phyloP scores from a whole-genome alignment of 2,797 vertebrate genomes.

The Trichosurus vulpecula region DNA sequence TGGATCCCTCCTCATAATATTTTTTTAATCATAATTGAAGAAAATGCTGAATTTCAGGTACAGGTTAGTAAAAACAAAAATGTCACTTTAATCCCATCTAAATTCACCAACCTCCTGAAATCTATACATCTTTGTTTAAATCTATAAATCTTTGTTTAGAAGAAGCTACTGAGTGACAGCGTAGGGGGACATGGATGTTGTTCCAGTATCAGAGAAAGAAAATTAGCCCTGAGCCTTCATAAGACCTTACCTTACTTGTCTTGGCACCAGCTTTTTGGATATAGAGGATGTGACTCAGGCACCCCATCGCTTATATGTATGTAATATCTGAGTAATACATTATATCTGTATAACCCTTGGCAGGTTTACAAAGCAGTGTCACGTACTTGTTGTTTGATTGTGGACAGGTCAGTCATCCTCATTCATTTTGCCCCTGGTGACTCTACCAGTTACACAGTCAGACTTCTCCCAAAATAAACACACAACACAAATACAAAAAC shows the following conservation, averaged over 20 bases:
- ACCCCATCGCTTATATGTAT: neutral
- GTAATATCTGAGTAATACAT: neutral
- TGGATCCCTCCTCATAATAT: neutral
- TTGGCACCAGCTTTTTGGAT: neutral
- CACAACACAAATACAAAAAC: neutral
- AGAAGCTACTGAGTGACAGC: neutral
- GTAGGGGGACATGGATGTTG: neutral
- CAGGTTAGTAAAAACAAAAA: neutral
- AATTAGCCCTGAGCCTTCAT: neutral
- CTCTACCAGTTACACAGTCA: neutral
- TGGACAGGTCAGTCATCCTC: neutral
- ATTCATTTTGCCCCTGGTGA: neutral
- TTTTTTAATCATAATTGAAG: neutral
- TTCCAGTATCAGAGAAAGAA: neutral
- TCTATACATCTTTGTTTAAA: neutral
- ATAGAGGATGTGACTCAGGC: neutral
- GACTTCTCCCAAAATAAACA: neutral
- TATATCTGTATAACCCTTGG: neutral
- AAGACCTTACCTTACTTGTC: neutral
- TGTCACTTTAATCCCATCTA: neutral
- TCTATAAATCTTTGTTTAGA: neutral
- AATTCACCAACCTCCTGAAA: neutral
- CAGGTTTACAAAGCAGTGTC: neutral
- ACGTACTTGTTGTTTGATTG: neutral
- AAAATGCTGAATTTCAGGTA: neutral